Evolutionary conservation across 2,888 invertebrate genomes (phyloP).

Genomic region (Sicus ferrugineus): DNA sequence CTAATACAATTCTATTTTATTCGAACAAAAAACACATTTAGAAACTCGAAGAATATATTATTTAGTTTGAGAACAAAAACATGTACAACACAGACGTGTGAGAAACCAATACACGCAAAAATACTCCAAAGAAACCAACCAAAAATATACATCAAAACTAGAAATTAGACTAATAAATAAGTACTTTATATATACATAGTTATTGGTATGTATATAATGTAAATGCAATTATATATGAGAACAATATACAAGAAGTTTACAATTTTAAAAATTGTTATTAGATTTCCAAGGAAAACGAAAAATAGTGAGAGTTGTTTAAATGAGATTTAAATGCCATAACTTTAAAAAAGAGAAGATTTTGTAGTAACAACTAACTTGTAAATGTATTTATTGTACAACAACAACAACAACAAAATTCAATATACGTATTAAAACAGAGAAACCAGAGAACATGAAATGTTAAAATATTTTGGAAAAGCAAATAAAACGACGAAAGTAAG

Average conservation of each 20-base stretch:
- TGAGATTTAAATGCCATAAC: slow-evolving; percentile 7
- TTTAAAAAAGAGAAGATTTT: slow-evolving; percentile 5
- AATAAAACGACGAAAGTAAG: too few species aligned
- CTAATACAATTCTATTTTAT: too few species aligned
- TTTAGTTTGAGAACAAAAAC: slow-evolving; percentile 36
- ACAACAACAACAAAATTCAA: slow-evolving; percentile 5
- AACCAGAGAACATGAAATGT: not conserved
- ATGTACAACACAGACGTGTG: slow-evolving; percentile 45
- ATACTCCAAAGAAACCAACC: slow-evolving; percentile 65
- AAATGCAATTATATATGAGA: slow-evolving; percentile 11
- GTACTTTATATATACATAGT: slow-evolving; percentile 18
- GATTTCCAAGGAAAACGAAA: not conserved
- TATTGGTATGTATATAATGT: slow-evolving; percentile 19
- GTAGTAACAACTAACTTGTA: not conserved
- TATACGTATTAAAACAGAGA: not conserved
- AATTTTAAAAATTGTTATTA: slow-evolving; percentile 18
- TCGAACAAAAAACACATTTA: too few species aligned
- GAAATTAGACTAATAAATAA: not conserved
- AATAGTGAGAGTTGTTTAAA: not conserved
- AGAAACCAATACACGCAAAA: slow-evolving; percentile 40
- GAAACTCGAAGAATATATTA: too few species aligned
- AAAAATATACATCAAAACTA: slow-evolving; percentile 44
- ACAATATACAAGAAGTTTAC: slow-evolving; percentile 14
- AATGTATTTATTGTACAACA: not conserved
- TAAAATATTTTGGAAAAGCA: too few species aligned